These are phyloP conservation scores for Ascidia mentula DNA, from an alignment of 23 tunicate genomes.

Conservation along the genomic window DNA sequence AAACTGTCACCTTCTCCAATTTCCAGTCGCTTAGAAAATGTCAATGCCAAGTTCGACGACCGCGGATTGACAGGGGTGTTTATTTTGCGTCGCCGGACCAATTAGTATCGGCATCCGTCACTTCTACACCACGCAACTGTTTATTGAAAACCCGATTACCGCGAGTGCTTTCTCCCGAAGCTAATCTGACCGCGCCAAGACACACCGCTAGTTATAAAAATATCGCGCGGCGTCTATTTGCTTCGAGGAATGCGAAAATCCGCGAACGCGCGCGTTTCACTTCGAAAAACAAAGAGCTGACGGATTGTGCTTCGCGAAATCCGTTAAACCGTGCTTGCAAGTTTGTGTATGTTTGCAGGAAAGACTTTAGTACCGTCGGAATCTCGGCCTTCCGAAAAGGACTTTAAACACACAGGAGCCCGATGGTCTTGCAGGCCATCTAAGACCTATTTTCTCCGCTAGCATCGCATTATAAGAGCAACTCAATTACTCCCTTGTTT, in stretches of 20 bases:
- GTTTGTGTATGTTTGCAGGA: neutral
- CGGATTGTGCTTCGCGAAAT: neutral
- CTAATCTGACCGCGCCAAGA: neutral
- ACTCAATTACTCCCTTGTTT: conserved; percentile 5
- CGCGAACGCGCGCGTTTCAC: neutral
- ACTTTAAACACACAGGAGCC: no score
- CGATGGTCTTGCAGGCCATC: no score
- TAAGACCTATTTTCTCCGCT: no score
- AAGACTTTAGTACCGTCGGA: neutral
- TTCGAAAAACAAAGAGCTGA: neutral
- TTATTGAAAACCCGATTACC: neutral
- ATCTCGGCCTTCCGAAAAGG: neutral
- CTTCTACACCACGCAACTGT: neutral
- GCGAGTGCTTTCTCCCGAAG: neutral
- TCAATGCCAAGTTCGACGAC: conserved; percentile 3
- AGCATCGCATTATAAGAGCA: no score
- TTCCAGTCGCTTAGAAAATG: neutral
- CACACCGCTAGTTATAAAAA: neutral
- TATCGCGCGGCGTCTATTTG: neutral
- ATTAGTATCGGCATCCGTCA: neutral
- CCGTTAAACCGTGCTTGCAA: neutral
- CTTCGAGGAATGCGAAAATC: conserved; percentile 8
- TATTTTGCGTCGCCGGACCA: neutral
- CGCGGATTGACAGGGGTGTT: neutral
- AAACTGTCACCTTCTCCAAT: neutral